A percentile compares a stretch with the other conserved stretches of the same genome.
phyloP scores from a whole-genome alignment of 2,113 vertebrate species.

The Gambusia holbrooki region DNA sequence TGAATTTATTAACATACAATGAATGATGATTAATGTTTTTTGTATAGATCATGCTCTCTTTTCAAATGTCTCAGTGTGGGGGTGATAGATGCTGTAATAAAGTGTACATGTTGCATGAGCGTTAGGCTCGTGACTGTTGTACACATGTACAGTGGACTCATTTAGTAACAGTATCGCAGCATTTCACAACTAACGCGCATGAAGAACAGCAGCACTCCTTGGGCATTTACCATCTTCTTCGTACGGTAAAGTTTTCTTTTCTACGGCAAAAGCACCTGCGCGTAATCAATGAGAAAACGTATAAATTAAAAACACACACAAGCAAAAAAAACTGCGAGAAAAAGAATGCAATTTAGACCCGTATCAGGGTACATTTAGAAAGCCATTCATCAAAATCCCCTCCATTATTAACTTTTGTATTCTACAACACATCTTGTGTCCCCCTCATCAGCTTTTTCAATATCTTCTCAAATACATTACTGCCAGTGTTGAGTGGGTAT shows the following conservation, averaged over 20 bases:
- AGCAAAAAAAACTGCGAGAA: constrained; percentile 56
- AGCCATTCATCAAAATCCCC: constrained; percentile 83
- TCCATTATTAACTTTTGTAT: constrained; percentile 82
- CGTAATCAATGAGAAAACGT: constrained; percentile 73
- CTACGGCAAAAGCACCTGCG: constrained; percentile 62
- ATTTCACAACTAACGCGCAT: constrained; percentile 41
- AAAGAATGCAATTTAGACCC: constrained; percentile 80
- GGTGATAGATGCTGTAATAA: constrained; percentile 84
- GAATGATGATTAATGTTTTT: constrained; percentile 88
- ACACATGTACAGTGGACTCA: constrained; percentile 51
- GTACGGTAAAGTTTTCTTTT: constrained; percentile 62
- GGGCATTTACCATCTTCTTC: constrained; percentile 66
- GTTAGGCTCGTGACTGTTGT: constrained; percentile 66
- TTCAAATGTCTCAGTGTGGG: constrained; percentile 81
- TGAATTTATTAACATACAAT: constrained; percentile 91
- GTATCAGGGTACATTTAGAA: constrained; percentile 80
- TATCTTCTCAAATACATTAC: constrained; percentile 82
- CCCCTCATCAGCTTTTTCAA: constrained; percentile 82
- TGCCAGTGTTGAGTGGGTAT: constrained; percentile 65
- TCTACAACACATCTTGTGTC: constrained; percentile 79
- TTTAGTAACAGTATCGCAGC: constrained; percentile 41
- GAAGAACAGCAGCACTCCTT: constrained; percentile 36
- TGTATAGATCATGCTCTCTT: constrained; percentile 83
- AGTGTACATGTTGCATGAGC: constrained; percentile 71
- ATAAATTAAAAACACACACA: constrained; percentile 75